Evolutionary conservation across 2,113 vertebrate genomes (phyloP).

Genomic region (Protobothrops mucrosquamatus): DNA sequence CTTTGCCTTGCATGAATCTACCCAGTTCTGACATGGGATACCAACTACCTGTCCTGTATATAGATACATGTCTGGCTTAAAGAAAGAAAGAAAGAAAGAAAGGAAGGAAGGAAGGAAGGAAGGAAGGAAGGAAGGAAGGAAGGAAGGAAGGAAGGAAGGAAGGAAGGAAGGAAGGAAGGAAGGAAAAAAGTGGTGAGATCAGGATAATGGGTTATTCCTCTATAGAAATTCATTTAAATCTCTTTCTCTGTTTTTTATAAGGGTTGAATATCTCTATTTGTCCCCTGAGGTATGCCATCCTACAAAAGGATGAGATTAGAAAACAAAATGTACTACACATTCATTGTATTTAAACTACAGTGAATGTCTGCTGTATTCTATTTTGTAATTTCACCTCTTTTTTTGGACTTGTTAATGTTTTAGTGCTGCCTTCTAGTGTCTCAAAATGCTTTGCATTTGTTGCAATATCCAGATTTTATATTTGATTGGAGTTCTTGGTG

Average conservation of each 20-base stretch:
- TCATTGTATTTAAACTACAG: not conserved
- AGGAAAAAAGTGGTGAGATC: not conserved
- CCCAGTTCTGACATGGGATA: not conserved
- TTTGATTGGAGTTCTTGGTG: not conserved
- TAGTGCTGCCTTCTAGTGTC: not conserved
- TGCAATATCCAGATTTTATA: not conserved
- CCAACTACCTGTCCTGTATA: not conserved
- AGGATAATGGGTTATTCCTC: not conserved
- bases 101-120: too few relatives aligned
- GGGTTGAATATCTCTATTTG: not conserved
- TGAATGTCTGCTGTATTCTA: not conserved
- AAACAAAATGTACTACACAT: not conserved
- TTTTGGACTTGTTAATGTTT: not conserved
- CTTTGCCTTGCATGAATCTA: not conserved
- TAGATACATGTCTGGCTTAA: not conserved
- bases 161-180: too few relatives aligned
- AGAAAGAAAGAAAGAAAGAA: too few relatives aligned
- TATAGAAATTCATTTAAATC: not conserved
- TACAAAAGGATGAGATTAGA: not conserved
- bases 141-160: too few relatives aligned
- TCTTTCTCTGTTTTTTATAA: not conserved
- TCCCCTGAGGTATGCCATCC: not conserved
- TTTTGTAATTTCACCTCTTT: not conserved
- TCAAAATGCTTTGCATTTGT: not conserved
- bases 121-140: too few relatives aligned